phyloP scores from a whole-genome alignment of 2,797 vertebrate genomes.

The Anguilla megastoma region DNA sequence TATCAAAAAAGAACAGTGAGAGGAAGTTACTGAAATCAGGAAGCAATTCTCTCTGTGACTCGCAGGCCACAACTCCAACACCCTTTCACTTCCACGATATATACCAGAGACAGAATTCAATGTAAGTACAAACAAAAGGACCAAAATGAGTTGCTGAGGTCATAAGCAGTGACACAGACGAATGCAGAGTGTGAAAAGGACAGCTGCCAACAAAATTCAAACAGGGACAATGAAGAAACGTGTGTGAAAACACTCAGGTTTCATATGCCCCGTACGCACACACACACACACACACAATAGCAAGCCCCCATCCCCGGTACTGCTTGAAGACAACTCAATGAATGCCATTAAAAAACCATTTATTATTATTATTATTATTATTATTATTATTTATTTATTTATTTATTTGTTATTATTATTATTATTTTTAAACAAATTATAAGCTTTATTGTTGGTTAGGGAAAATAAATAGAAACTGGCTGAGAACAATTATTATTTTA shows the following conservation, averaged over 20 bases:
- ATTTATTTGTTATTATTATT: too few relatives aligned
- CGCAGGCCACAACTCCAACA: conserved; percentile 29
- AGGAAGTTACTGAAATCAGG: conserved; percentile 43
- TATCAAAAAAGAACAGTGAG: neutral
- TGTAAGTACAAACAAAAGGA: conserved; percentile 19
- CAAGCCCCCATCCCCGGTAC: too few relatives aligned
- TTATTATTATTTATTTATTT: too few relatives aligned
- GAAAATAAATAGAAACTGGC: too few relatives aligned
- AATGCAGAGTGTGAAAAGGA: neutral
- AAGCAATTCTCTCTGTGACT: conserved; percentile 45
- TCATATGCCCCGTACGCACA: neutral
- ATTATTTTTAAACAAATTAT: too few relatives aligned
- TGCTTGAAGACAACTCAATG: too few relatives aligned
- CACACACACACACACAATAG: too few relatives aligned
- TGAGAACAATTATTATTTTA: too few relatives aligned
- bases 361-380: too few relatives aligned
- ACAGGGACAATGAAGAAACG: neutral
- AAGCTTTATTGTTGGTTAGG: too few relatives aligned
- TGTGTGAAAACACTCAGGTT: neutral
- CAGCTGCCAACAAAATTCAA: neutral
- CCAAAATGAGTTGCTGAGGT: neutral
- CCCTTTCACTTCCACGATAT: conserved; percentile 41
- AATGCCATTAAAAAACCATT: too few relatives aligned
- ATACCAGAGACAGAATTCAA: conserved; percentile 2
- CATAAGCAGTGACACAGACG: neutral